Base-by-base conservation (phyloP, 2,797 vertebrate genomes). In the Pempheris klunzingeri region DNA sequence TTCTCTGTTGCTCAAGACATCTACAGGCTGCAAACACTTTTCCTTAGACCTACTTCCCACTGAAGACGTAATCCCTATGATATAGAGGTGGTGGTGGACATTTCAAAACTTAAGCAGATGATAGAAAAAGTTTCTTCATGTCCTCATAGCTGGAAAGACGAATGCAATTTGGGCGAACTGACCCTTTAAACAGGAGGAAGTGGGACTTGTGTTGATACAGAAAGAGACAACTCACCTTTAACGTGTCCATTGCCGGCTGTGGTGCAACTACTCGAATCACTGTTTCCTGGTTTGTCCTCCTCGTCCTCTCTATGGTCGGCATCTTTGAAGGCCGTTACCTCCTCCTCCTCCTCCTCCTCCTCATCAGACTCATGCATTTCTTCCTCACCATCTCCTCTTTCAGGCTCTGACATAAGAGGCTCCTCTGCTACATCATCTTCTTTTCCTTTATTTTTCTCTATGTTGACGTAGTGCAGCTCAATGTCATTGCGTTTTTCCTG, bases 161-260 rank as follows among this genome's bases (percentile, higher is more conserved):
- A 46, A 34, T 6, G 28, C 20, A 18, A 9, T 50, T 41, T 70
- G 11, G 26, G n/a, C 41, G 46, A 59, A 47, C 20, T 15, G 18
- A 15, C 20, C 28, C 10, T 66, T 65, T 30, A 26, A 47, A 26
- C 4, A 30, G n/a, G 22, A 50, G 55, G 7, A 14, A 50, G 46
- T 11, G 4, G 18, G 4, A 9, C 5, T 30, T 49, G 9, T 12
- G 14, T n/a, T 43, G 5, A 61, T 30, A 30, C 24, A 32, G 49
- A n/a, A 26, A 4, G 9, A 24, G 17, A 34, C 58, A 39, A 58
- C 43, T 84, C 22, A 87, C 88, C 83, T 68, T 81, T 62, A n/a
- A 34, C 5, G 0, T 74, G 38, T 26, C 74, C 70, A 46, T 57
- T 10, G 4, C 7, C 63, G 22, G 22, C n/a, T 54, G 58, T 47